Percentiles rank a stretch among this genome's conserved stretches.
phyloP scores from a whole-genome alignment of 2,888 invertebrate genomes.

The Cylloceria caligata region DNA sequence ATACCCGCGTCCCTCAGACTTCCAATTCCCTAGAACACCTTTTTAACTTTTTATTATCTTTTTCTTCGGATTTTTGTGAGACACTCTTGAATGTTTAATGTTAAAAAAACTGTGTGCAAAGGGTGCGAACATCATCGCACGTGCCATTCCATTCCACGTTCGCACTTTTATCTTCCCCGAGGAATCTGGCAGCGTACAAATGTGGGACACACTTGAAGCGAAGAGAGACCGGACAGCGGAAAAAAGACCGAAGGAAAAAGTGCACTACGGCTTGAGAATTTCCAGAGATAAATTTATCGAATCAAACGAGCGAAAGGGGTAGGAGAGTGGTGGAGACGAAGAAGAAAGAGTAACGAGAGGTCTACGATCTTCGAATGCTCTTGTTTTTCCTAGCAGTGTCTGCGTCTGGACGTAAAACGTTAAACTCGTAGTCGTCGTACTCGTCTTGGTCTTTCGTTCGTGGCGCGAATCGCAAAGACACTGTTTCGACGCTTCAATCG shows the following conservation, averaged over 20 bases:
- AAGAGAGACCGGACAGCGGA: conserved; percentile 1
- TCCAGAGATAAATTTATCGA: conserved; percentile 64
- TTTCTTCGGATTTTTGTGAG: conserved; percentile 30
- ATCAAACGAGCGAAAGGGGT: conserved; percentile 36
- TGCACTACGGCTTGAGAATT: conserved; percentile 43
- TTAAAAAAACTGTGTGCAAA: conserved; percentile 43
- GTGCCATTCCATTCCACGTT: conserved; percentile 10
- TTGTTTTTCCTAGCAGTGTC: conserved; percentile 63
- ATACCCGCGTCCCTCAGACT: neutral
- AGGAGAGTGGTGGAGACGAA: neutral
- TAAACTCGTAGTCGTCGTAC: conserved; percentile 39
- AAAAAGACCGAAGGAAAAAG: neutral
- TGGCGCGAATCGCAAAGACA: conserved; percentile 65
- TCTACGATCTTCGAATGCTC: conserved; percentile 33
- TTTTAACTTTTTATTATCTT: conserved; percentile 52
- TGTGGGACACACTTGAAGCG: conserved; percentile 4
- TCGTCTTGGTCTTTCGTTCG: conserved; percentile 40
- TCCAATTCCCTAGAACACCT: conserved; percentile 15
- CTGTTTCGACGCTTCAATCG: conserved; percentile 60
- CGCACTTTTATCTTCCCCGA: conserved; percentile 9
- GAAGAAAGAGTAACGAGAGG: conserved; percentile 27
- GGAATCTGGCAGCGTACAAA: conserved; percentile 25
- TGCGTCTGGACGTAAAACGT: conserved; percentile 65
- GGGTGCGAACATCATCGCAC: conserved; percentile 27
- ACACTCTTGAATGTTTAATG: neutral